Conservation (phyloP, 2,888 invertebrate species). For the Mimumesa dahlbomi region DNA sequence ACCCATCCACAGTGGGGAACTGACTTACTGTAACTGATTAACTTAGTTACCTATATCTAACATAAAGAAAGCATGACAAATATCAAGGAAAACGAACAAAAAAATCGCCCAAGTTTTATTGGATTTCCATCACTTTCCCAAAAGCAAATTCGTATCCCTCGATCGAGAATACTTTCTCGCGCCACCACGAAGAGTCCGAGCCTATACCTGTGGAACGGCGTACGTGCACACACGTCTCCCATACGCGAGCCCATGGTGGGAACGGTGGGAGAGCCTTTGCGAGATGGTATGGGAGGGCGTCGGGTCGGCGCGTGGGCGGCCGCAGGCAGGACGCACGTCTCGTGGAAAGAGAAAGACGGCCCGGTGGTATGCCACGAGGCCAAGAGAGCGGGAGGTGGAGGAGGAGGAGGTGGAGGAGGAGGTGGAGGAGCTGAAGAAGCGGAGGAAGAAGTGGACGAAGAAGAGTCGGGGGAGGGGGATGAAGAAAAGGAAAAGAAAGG, state of each 20-base stretch:
- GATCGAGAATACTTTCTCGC: no score
- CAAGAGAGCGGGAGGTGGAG: slow-evolving; percentile 47
- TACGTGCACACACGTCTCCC: slow-evolving; percentile 62
- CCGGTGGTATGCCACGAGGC: slow-evolving; percentile 60
- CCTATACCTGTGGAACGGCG: slow-evolving; percentile 25
- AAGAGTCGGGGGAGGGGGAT: slow-evolving; percentile 17
- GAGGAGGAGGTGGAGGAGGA: slow-evolving; percentile 18
- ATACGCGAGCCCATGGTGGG: slow-evolving; percentile 54
- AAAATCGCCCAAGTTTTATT: no score
- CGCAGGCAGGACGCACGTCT: slow-evolving; percentile 80
- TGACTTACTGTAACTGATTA: no score
- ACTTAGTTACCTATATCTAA: no score
- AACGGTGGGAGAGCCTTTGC: slow-evolving; percentile 68
- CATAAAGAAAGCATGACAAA: no score
- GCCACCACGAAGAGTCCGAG: background rate
- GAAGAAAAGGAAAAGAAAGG: slow-evolving; percentile 27
- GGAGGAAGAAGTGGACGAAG: slow-evolving; percentile 34
- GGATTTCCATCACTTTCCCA: no score
- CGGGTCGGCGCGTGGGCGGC: slow-evolving; percentile 80
- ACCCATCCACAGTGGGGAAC: no score
- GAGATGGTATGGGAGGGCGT: slow-evolving; percentile 74
- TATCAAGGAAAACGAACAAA: no score
- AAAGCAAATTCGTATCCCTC: no score
- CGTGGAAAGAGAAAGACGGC: slow-evolving; percentile 61
- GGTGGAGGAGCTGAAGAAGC: slow-evolving; percentile 20